Base-by-base conservation (phyloP, 1,140 invertebrate species). In the Conus betulinus region DNA sequence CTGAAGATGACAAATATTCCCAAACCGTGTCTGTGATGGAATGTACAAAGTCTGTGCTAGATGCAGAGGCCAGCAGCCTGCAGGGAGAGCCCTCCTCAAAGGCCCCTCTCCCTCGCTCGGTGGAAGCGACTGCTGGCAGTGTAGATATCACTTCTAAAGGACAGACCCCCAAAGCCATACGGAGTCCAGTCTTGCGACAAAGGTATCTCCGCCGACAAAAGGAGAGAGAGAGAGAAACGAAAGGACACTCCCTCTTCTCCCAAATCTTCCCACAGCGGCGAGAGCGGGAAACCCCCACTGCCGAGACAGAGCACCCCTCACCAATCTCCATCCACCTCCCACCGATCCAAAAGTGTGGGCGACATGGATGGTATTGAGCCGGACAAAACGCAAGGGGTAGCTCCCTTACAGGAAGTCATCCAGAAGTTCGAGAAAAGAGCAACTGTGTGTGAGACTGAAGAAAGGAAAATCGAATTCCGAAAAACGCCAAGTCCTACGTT, bases 401-500 rank as follows among this genome's bases (percentile, higher is more conserved):
- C 83, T 71, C 87, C 85, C 25, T 39, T 88, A 60, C 83, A 71
- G 74, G 85, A 89, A 8, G 79, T 84, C 39, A 87, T 90, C 20
- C 74, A 83, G 63, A 87, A 83, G 71, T 87, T 88, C 74, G 90
- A 90, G 25, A 91, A 91, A 79, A 53, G 89, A 27, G 87, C 88
- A 4, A 90, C 90, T 10, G 83, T 91, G 27, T 91, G 89, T 55
- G 90, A 91, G 71, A 91, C 88, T 27, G 89, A 89, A 17, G 89
- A 90, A 23, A 79, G 84, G 8, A 86, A 88, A 20, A 57, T 88
- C 20, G 90, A 91, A 67, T 87, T 90, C 39, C 84, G 90, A 23
- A 90, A 91, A 78, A 90, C 90, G 15, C 90, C 90, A 0, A 91
- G 90, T 52, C 90, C 89, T 1, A 91, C 90, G 3, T 57, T 91